Base-by-base conservation (phyloP, 2,797 vertebrate species). In the Oreochromis mossambicus region DNA sequence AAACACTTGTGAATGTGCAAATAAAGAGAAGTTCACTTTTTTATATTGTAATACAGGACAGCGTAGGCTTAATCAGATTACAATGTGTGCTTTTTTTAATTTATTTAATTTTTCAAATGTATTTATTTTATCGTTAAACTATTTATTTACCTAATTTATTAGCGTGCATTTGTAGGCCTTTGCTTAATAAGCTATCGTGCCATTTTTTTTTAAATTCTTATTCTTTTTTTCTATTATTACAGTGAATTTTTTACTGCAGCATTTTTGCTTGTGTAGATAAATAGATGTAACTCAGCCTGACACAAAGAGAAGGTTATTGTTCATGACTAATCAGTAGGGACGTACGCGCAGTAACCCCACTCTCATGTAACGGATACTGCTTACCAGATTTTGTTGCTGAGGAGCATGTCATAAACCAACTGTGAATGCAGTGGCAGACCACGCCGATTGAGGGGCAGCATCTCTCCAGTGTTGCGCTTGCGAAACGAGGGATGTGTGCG, bases 161-260 rank as follows among this genome's bases (percentile, higher is more conserved):
- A 90, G 89, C 77, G 91, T 93, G 87, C 86, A 90, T 93, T 94
- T 87, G 87, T 92, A 93, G 91, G 91, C 86, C 90, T 94, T 94
- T 90, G 93, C 93, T 94, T 88, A 88, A 91, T 90, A 91, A 95
- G 95, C 94, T 95, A 87, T 81, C 48, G 92, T 95, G 92, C 94
- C 90, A 92, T 89, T 94, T 93, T 87, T 88, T 34, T 38, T 1
- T 4, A 5, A 0, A 77, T 79, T 50, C 11, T 34, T 78, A 9
- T 82, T 81, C 78, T 26, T 76, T 91, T 91, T 89, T 63, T 21
- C 1, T 63, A 63, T 63, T 87, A 38, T 86, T 90, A 91, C 78
- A 10, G 82, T 92, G 85, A 43, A 50, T 87, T 94, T 94, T 94
- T 84, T 95, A 94, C 92, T 58, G 90, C 92, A 90, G 91, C 89